These are phyloP conservation scores for Heptranchias perlo DNA, from an alignment of 2,113 vertebrate genomes.

Conservation along the genomic window DNA sequence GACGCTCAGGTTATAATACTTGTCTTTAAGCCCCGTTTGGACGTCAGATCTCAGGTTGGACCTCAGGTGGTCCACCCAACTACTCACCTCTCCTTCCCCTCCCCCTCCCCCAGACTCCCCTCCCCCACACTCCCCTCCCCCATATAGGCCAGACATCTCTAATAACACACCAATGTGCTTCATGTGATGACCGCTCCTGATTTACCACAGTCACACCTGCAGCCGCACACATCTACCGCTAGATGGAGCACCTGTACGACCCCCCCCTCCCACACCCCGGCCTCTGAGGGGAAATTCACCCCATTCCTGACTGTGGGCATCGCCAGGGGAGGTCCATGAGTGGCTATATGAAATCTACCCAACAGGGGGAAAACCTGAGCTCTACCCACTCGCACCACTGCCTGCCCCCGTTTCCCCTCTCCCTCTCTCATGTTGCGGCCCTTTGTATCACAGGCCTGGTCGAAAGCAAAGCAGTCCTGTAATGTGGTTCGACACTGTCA, in stretches of 20 bases:
- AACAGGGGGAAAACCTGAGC: not conserved
- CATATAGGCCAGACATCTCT: too few relatives aligned
- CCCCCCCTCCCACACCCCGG: too few relatives aligned
- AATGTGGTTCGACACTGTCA: not conserved
- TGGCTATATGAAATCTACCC: not conserved
- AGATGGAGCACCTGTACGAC: too few relatives aligned
- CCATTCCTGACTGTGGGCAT: not conserved
- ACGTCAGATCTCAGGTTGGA: too few relatives aligned
- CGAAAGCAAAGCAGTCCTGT: not conserved
- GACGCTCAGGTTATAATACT: not conserved
- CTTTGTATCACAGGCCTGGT: not conserved
- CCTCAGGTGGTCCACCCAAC: not conserved
- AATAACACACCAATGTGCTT: too few relatives aligned
- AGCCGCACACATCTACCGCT: too few relatives aligned
- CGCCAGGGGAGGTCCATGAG: not conserved
- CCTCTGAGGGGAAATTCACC: not conserved
- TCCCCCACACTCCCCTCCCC: too few relatives aligned
- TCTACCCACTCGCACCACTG: not conserved
- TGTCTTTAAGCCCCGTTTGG: not conserved
- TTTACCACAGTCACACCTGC: too few relatives aligned
- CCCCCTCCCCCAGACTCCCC: not conserved
- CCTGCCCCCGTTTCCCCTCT: not conserved
- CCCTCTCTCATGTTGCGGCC: not conserved
- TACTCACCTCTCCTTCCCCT: not conserved
- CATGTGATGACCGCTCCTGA: too few relatives aligned